Evolutionary conservation across 2,113 vertebrate genomes (phyloP), one percentile per base, ranked within the genome.

Genomic region (Oxygymnocypris stewartii): DNA sequence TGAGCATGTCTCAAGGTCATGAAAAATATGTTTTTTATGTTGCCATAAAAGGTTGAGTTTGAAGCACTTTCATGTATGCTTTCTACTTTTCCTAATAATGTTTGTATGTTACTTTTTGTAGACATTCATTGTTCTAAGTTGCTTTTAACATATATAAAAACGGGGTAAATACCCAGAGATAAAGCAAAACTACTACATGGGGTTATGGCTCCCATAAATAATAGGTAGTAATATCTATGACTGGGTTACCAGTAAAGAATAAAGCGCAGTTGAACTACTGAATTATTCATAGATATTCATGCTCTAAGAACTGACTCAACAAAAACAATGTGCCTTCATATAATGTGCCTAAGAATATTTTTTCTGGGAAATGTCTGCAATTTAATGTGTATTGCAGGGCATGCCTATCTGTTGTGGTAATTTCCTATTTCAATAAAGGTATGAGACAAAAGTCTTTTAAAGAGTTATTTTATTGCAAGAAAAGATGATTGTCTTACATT

Each of bases 1-100:
- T n/a, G 77, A 61, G 78, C 28, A 61, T 6, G 0, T 79, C 35
- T 61, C 76, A 78, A 54, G 25, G 54, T 78, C 76, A 78, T 20
- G 4, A 20, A 78, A 42, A 78, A 54, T 0, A 79, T 23, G 16
- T n/a, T 37, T 79, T 40, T 37, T 9, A 59, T 79, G 28, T 54
- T 77, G 12, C 25, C 35, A 7, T 9, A 59, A 37, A 69, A 37
- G 67, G 67, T 20, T 71, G 18, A 79, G n/a, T 77, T 77, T 77
- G 78, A 79, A 59, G 14, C 7, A 18, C 35, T 79, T 61, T 40
- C 4, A 31, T 54, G 6, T 77, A 51, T 6, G 49, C 14, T 6
- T 78, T 47, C 20, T 35, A 71, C 67, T 71, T 71, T 40, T 1
- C 35, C 20, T 20, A 69, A 35, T 31, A 73, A 71, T 37, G 31